These are phyloP conservation scores for Tribolium madens DNA, from an alignment of 1,140 invertebrate species.

Conservation along the genomic window DNA sequence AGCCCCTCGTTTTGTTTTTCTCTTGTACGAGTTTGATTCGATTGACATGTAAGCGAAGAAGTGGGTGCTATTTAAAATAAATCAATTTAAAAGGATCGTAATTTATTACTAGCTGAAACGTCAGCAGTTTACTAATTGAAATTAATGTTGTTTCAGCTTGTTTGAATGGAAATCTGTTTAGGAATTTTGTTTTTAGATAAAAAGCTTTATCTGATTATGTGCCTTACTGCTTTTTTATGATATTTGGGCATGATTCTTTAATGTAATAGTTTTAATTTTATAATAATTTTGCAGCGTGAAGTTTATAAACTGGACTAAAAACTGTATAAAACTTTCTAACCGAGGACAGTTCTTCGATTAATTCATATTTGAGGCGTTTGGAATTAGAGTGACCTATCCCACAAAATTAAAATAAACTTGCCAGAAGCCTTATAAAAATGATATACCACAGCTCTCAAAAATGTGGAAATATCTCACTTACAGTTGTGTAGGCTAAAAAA, in stretches of 20 bases:
- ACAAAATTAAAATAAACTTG: too few species aligned
- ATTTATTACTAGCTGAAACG: slow-evolving; percentile 8
- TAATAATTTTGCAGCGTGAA: too few species aligned
- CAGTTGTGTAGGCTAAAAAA: too few species aligned
- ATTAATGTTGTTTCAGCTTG: background rate
- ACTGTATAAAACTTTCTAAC: too few species aligned
- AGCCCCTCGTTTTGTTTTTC: slow-evolving; percentile 10
- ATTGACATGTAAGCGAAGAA: background rate
- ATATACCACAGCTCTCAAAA: too few species aligned
- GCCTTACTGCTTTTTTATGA: background rate
- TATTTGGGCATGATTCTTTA: background rate
- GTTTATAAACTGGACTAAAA: too few species aligned
- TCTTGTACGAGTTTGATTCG: slow-evolving; percentile 3
- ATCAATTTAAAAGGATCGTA: background rate
- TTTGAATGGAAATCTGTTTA: background rate
- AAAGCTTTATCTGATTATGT: background rate
- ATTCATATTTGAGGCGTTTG: too few species aligned
- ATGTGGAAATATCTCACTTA: too few species aligned
- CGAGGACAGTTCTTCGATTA: too few species aligned
- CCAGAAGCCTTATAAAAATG: too few species aligned
- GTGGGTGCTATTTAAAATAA: background rate
- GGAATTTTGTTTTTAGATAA: background rate
- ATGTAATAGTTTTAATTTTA: too few species aligned
- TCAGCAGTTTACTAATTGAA: slow-evolving; percentile 4
- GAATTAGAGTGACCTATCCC: too few species aligned